Evolutionary conservation across 2,888 invertebrate species (phyloP).

Genomic region (Timema cristinae): DNA sequence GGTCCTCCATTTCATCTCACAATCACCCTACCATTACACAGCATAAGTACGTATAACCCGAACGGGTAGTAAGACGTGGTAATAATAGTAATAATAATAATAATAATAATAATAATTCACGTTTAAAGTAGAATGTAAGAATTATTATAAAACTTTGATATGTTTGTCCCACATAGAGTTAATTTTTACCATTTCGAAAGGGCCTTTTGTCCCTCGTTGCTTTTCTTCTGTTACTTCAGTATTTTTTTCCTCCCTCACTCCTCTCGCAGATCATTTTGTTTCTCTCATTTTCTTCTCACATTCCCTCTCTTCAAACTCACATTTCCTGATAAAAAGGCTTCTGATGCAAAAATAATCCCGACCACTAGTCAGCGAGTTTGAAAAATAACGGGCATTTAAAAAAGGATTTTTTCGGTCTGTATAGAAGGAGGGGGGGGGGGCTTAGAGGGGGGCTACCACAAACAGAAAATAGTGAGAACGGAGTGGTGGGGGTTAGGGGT

Average conservation of each 20-base stretch:
- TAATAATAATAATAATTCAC: too few species aligned
- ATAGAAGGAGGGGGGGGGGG: background rate
- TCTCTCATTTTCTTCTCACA: background rate
- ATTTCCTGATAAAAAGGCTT: slow-evolving; percentile 18
- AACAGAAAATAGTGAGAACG: background rate
- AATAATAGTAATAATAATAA: too few species aligned
- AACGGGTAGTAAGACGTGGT: too few species aligned
- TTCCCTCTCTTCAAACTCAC: background rate
- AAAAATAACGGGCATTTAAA: slow-evolving; percentile 15
- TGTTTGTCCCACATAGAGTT: too few species aligned
- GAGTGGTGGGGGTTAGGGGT: background rate
- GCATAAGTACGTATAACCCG: too few species aligned
- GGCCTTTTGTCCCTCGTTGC: background rate
- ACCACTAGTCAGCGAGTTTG: slow-evolving; percentile 14
- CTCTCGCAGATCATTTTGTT: background rate
- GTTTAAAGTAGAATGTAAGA: too few species aligned
- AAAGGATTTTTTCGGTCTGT: slow-evolving; percentile 10
- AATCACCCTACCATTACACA: too few species aligned
- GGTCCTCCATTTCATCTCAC: too few species aligned
- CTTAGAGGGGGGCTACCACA: background rate
- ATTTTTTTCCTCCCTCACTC: background rate
- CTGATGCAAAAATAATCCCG: slow-evolving; percentile 20
- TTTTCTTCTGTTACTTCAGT: background rate
- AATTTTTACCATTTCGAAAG: too few species aligned
- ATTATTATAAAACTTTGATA: too few species aligned